Evolutionary conservation across 1,140 invertebrate genomes (phyloP).

Genomic region (Sitobion miscanthi): DNA sequence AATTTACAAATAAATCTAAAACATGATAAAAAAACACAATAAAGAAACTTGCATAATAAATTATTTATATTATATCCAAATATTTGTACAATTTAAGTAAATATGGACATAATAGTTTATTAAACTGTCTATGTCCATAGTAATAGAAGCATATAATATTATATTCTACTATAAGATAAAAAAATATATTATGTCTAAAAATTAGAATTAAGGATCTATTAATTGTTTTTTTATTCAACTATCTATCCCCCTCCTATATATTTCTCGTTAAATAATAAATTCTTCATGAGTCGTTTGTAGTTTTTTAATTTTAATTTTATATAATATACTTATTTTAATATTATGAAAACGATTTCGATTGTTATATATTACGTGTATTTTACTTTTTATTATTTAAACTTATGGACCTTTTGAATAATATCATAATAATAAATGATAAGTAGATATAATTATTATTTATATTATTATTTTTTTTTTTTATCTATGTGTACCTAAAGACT

Average conservation of each 20-base stretch:
- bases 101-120: background rate
- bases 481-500: constrained; percentile 32
- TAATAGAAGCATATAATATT: background rate
- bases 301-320: background rate
- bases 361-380: background rate
- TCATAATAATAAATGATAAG: background rate
- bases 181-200: background rate
- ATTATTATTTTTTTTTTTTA: background rate
- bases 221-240: background rate
- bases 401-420: background rate
- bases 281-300: background rate
- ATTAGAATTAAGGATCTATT: background rate
- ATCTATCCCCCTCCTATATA: background rate
- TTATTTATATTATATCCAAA: background rate
- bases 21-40: background rate
- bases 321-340: constrained; percentile 9
- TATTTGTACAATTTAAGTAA: background rate
- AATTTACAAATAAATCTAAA: background rate
- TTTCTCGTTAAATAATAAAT: background rate
- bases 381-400: background rate
- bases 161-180: background rate
- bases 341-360: constrained; percentile 6
- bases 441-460: background rate
- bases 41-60: background rate
- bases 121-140: background rate